phyloP scores from a whole-genome alignment of 2,888 invertebrate genomes.

The Dryomyza anilis region DNA sequence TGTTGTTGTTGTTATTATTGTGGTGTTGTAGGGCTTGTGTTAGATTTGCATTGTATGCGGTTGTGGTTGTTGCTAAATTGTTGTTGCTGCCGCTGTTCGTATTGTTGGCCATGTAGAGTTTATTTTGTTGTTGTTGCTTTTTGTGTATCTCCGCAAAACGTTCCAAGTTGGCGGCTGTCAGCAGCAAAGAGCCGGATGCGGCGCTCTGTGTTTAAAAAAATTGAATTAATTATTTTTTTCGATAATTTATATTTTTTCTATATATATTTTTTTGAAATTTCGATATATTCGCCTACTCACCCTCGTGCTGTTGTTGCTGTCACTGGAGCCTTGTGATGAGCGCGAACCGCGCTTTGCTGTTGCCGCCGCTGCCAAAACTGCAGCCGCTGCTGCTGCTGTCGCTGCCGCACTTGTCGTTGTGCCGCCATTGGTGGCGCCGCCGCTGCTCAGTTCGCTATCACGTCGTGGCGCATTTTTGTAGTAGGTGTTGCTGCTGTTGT shows the following conservation, averaged over 20 bases:
- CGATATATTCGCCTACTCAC: slow-evolving; percentile 66
- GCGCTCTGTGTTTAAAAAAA: slow-evolving; percentile 68
- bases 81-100: slow-evolving; percentile 31
- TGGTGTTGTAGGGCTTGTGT: slow-evolving; percentile 34
- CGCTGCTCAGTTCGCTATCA: slow-evolving; percentile 35
- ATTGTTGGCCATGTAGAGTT: slow-evolving; percentile 35
- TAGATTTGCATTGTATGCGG: slow-evolving; percentile 49
- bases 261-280: background rate
- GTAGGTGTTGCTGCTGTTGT: slow-evolving; percentile 22
- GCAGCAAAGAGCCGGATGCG: slow-evolving; percentile 77
- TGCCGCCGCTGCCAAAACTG: slow-evolving; percentile 31
- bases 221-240: background rate
- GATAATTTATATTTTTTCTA: background rate
- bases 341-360: slow-evolving; percentile 64
- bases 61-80: slow-evolving; percentile 23
- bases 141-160: slow-evolving; percentile 66
- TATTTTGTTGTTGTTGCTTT: slow-evolving; percentile 42
- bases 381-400: slow-evolving; percentile 41
- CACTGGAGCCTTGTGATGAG: slow-evolving; percentile 72
- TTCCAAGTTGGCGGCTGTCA: slow-evolving; percentile 77
- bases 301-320: slow-evolving; percentile 78
- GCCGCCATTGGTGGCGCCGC: slow-evolving; percentile 45
- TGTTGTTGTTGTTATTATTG: slow-evolving; percentile 15
- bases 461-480: slow-evolving; percentile 25
- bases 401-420: slow-evolving; percentile 43